These are phyloP conservation scores for Schizothorax lantsangensis DNA, from an alignment of 2,797 vertebrate genomes.

Conservation along the genomic window DNA sequence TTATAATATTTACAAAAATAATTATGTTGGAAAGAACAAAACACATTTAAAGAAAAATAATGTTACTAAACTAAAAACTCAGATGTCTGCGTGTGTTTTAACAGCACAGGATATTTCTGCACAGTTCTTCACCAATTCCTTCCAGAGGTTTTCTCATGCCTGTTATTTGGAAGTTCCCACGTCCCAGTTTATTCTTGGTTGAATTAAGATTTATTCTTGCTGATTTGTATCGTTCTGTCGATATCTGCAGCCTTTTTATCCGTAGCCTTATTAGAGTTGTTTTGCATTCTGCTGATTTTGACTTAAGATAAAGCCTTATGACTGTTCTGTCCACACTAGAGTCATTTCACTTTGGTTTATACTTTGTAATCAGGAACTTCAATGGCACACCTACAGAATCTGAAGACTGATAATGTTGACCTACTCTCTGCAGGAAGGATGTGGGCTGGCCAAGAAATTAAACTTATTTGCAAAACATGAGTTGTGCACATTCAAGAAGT, in stretches of 20 bases:
- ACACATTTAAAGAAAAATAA: too few species aligned
- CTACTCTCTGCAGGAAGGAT: neutral
- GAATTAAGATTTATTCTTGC: neutral
- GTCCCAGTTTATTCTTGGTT: neutral
- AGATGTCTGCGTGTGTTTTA: neutral
- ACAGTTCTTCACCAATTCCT: neutral
- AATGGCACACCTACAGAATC: too few species aligned
- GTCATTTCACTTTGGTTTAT: too few species aligned
- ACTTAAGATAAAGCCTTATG: neutral
- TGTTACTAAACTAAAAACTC: neutral
- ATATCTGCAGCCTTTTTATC: neutral
- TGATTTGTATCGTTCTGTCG: neutral
- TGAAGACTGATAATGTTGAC: neutral
- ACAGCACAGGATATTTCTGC: neutral
- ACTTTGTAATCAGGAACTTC: too few species aligned
- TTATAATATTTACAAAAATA: too few species aligned
- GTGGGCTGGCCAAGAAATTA: too few species aligned
- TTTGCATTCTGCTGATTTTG: neutral
- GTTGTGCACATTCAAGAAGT: too few species aligned
- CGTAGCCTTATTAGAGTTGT: neutral
- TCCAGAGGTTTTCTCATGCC: neutral
- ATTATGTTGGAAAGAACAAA: too few species aligned
- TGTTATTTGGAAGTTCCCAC: neutral
- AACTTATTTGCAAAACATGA: too few species aligned
- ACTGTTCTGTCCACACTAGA: neutral